Percentiles rank a stretch among this genome's conserved stretches.
Evolutionary conservation across 1,140 invertebrate species (phyloP).

Genomic region (Nephila pilipes): DNA sequence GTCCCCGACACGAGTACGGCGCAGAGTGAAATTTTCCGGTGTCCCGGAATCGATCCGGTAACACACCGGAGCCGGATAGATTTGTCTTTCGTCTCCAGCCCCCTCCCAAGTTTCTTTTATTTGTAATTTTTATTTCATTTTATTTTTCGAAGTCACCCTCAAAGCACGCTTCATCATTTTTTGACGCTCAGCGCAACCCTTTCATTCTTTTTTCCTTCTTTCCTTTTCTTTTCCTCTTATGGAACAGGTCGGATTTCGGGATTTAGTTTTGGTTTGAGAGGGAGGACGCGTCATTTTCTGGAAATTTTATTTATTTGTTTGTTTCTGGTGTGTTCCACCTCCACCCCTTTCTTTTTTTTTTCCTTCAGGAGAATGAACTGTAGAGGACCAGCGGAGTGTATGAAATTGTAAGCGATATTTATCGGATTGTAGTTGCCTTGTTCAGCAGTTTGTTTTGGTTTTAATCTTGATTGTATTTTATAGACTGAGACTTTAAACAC

Average conservation of each 20-base stretch:
- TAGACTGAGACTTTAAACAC: too few relatives aligned
- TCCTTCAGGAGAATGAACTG: too few relatives aligned
- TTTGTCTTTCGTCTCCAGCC: conserved; percentile 36
- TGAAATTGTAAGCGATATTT: too few relatives aligned
- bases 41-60: conserved; percentile 39
- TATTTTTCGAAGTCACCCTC: not conserved
- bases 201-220: not conserved
- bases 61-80: conserved; percentile 44
- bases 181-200: conserved; percentile 43
- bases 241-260: not conserved
- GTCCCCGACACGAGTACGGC: not conserved
- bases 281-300: too few relatives aligned
- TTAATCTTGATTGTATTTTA: too few relatives aligned
- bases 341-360: too few relatives aligned
- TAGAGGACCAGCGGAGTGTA: too few relatives aligned
- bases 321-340: too few relatives aligned
- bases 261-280: conserved; percentile 4
- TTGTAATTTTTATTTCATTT: conserved; percentile 4
- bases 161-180: conserved; percentile 61
- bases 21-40: not conserved
- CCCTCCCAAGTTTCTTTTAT: not conserved
- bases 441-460: too few relatives aligned
- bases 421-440: too few relatives aligned
- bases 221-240: not conserved
- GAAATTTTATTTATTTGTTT: too few relatives aligned